Evolutionary conservation across 1,140 invertebrate genomes (phyloP).

Genomic region (Hesperophylax magnus): DNA sequence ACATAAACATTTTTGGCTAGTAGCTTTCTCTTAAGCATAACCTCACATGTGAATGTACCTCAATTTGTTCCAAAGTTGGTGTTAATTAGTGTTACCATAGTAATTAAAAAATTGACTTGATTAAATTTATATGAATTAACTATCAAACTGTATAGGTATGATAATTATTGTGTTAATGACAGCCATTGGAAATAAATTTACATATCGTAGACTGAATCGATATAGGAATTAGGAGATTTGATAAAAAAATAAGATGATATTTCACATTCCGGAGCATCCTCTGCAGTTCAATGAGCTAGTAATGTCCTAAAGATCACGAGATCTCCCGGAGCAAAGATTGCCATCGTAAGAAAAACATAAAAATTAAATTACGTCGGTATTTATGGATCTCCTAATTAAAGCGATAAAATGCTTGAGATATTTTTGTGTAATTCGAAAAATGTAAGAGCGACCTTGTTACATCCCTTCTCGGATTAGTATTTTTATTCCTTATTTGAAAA

Average conservation of each 20-base stretch:
- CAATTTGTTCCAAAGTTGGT: too few relatives aligned
- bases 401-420: slow-evolving; percentile 9
- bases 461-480: neutral
- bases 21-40: too few relatives aligned
- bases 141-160: too few relatives aligned
- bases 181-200: too few relatives aligned
- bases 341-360: slow-evolving; percentile 18
- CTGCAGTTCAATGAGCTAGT: neutral
- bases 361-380: slow-evolving; percentile 19
- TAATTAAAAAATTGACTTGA: too few relatives aligned
- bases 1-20: too few relatives aligned
- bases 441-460: neutral
- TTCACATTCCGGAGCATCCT: neutral
- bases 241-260: neutral
- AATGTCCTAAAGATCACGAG: neutral
- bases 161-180: too few relatives aligned
- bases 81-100: too few relatives aligned
- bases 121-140: too few relatives aligned
- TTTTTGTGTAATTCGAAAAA: neutral
- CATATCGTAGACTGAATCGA: neutral
- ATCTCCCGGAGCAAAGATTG: slow-evolving; percentile 6
- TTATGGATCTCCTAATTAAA: slow-evolving; percentile 22
- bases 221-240: neutral
- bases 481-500: too few relatives aligned
- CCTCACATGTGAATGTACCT: too few relatives aligned